Base-by-base conservation (phyloP, 2,797 vertebrate genomes). In the Tenualosa thibaudeaui region DNA sequence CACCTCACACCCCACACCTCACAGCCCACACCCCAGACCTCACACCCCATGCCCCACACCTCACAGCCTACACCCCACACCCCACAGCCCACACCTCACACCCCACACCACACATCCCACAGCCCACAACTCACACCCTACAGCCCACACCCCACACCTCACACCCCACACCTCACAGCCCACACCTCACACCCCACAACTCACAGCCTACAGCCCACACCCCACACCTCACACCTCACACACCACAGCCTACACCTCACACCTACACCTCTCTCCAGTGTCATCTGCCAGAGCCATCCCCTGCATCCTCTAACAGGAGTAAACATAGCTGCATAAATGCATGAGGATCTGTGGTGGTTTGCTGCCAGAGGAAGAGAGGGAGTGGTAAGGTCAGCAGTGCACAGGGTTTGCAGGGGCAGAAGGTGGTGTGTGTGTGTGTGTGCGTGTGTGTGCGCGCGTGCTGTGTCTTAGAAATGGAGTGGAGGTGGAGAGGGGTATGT, bases 241-340 rank as follows among this genome's bases (percentile, higher is more conserved):
- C 53, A 0, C 53, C 3, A 31, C 31, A 31, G 31, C 31, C 31
- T 1, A 31, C 31, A 31, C 0, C 31, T 1, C 31, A 31, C 31
- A 31, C 31, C 31, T 10, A 53, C 54, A 58, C 56, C 19, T 24
- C 22, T n/a, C 17, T 37, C 19, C 71, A 56, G 37, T 46, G 71
- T 40, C 46, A 19, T 6, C 40, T 78, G 65, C 13, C 65, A 0
- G 6, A 46, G 40, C 40, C 71, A 78, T 40, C 15, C 31, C 68
- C 37, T 75, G 71, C 37, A 78, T 78, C 40, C 71, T 1, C 37
- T 78, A 78, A 78, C 13, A 78, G 71, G 37, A 22, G 37, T 46
- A 78, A 78, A 78, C 71, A 43, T 17, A 43, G 71, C 40, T 78
- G 71, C 71, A 78, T 78, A 43, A 43, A 78, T 78, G 40, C 40